These are phyloP conservation scores for Drosophila birchii DNA, from an alignment of 2,888 invertebrate genomes.

Conservation along the genomic window DNA sequence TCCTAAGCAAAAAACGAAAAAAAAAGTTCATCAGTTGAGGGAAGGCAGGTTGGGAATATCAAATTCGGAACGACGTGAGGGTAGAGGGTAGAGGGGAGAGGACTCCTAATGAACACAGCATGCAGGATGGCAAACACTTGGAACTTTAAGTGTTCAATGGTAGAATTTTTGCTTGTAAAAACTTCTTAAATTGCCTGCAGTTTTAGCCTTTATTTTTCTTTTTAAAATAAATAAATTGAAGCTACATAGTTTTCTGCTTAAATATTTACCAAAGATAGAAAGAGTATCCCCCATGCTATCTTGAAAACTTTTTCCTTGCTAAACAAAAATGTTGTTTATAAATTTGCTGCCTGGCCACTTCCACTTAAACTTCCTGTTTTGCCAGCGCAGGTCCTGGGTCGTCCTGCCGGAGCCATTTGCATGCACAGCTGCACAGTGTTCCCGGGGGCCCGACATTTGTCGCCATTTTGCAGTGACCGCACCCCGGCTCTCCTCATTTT, in stretches of 20 bases:
- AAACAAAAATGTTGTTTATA: constrained; percentile 64
- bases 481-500: constrained; percentile 1
- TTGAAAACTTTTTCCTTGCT: constrained; percentile 47
- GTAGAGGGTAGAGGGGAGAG: not conserved
- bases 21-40: constrained; percentile 23
- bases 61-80: constrained; percentile 8
- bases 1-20: constrained; percentile 10
- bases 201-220: not conserved
- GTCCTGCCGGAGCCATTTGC: constrained; percentile 73
- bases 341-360: constrained; percentile 61
- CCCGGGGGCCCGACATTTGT: constrained; percentile 53
- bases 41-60: constrained; percentile 16
- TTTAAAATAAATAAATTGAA: not conserved
- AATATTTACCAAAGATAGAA: not conserved
- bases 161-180: not conserved
- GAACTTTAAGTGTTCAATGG: constrained; percentile 1
- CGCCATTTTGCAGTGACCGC: constrained; percentile 49
- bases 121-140: not conserved
- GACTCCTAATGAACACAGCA: constrained; percentile 23
- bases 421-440: constrained; percentile 74
- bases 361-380: constrained; percentile 22
- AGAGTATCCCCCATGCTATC: not conserved
- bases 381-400: constrained; percentile 38
- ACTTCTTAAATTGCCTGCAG: not conserved
- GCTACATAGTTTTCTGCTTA: not conserved